Conservation (phyloP, 2,888 invertebrate species). For the Osmoderma eremita region DNA sequence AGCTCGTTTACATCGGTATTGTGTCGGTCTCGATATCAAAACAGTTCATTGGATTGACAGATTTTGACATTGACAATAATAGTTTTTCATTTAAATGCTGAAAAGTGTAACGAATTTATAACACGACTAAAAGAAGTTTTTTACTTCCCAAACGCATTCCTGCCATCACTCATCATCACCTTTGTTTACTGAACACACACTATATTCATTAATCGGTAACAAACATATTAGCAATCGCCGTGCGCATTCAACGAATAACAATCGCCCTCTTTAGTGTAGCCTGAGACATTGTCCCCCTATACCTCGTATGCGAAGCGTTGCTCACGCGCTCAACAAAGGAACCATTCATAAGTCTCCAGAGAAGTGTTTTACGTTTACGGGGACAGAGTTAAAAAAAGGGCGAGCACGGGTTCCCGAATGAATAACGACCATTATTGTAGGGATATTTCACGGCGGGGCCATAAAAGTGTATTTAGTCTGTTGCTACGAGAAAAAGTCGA, state of each 20-base stretch:
- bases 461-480: constrained; percentile 38
- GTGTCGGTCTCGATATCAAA: too few species aligned
- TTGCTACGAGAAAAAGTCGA: constrained; percentile 25
- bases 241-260: constrained; percentile 15
- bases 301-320: neutral
- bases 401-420: constrained; percentile 1
- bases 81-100: too few species aligned
- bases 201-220: constrained; percentile 6
- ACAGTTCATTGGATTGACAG: too few species aligned
- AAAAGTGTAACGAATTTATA: too few species aligned
- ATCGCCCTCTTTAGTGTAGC: constrained; percentile 12
- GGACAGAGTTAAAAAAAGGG: constrained; percentile 15
- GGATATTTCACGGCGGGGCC: constrained; percentile 34
- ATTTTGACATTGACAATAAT: too few species aligned
- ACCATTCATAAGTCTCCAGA: constrained; percentile 23
- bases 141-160: neutral
- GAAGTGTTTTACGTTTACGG: constrained; percentile 35
- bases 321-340: constrained; percentile 21
- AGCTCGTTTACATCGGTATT: too few species aligned
- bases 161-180: constrained; percentile 20
- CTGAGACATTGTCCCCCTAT: constrained; percentile 2
- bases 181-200: constrained; percentile 27
- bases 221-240: constrained; percentile 22
- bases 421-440: constrained; percentile 30
- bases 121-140: too few species aligned